Evolutionary conservation across 2,888 invertebrate genomes (phyloP).

Genomic region (Blastobasis lacticolella): DNA sequence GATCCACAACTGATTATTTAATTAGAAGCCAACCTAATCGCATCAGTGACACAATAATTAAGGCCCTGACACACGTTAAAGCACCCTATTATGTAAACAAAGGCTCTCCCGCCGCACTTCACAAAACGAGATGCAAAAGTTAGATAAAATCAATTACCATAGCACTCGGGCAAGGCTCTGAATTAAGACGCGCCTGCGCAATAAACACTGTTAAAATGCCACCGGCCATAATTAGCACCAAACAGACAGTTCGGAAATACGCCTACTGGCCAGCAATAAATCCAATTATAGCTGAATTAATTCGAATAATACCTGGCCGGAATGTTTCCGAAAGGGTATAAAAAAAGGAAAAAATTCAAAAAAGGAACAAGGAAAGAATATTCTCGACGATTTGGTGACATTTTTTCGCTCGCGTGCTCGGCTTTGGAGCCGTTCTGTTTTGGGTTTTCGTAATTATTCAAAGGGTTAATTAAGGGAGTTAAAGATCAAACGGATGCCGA

Average conservation of each 20-base stretch:
- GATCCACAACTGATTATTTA: no score
- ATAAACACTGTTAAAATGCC: constrained; percentile 8
- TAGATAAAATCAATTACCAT: background rate
- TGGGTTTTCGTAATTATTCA: no score
- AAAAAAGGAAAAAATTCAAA: background rate
- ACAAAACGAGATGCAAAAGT: no score
- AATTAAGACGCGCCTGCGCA: background rate
- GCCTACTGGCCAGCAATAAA: constrained; percentile 43
- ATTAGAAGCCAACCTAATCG: constrained; percentile 13
- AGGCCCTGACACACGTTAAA: no score
- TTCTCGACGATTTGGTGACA: constrained; percentile 1
- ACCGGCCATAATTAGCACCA: constrained; percentile 40
- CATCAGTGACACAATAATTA: no score
- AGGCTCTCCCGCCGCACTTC: no score
- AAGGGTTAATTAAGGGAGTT: no score
- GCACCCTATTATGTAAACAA: no score
- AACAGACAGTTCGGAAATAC: constrained; percentile 42
- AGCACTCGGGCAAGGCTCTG: background rate
- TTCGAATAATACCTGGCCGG: constrained; percentile 40
- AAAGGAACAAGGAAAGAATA: no score
- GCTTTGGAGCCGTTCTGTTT: background rate
- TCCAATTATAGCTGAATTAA: constrained; percentile 63
- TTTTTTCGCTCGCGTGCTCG: background rate
- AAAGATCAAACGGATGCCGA: no score
- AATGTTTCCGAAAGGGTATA: constrained; percentile 19